These are phyloP conservation scores for Hirtodrosophila trivittata DNA, from an alignment of 2,888 invertebrate genomes.

Conservation along the genomic window DNA sequence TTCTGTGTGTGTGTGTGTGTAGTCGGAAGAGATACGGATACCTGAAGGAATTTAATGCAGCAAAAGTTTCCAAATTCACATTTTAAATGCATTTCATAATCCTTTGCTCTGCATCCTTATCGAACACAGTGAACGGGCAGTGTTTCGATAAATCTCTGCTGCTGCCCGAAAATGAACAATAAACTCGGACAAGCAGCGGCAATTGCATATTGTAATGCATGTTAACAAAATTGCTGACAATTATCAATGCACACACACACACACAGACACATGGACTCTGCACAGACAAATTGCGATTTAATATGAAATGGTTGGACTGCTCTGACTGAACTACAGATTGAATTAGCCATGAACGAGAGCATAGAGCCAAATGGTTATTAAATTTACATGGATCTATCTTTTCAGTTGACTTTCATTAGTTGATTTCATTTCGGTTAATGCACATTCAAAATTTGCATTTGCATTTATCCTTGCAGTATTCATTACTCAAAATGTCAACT, in stretches of 20 bases:
- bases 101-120: constrained; percentile 34
- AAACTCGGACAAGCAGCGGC: constrained; percentile 12
- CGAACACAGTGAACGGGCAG: constrained; percentile 7
- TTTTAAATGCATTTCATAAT: constrained; percentile 44
- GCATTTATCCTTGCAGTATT: constrained; percentile 20
- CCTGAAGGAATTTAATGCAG: constrained; percentile 23
- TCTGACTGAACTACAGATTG: constrained; percentile 42
- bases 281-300: constrained; percentile 59
- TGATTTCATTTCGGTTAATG: constrained; percentile 68
- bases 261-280: constrained; percentile 5
- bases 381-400: constrained; percentile 60
- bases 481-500: constrained; percentile 33
- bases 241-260: constrained; percentile 52
- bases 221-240: constrained; percentile 71
- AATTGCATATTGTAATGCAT: constrained; percentile 43
- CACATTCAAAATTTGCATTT: constrained; percentile 45
- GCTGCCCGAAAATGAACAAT: constrained; percentile 16
- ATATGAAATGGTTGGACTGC: constrained; percentile 39
- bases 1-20: constrained; percentile 20
- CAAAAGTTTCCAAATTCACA: constrained; percentile 29
- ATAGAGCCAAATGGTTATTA: constrained; percentile 58
- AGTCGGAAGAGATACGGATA: neutral
- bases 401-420: constrained; percentile 63
- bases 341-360: constrained; percentile 47
- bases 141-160: constrained; percentile 7